Evolutionary conservation across 2,797 vertebrate genomes (phyloP), one percentile per base, ranked within the genome.

Genomic region (Ctenopoma multispine): DNA sequence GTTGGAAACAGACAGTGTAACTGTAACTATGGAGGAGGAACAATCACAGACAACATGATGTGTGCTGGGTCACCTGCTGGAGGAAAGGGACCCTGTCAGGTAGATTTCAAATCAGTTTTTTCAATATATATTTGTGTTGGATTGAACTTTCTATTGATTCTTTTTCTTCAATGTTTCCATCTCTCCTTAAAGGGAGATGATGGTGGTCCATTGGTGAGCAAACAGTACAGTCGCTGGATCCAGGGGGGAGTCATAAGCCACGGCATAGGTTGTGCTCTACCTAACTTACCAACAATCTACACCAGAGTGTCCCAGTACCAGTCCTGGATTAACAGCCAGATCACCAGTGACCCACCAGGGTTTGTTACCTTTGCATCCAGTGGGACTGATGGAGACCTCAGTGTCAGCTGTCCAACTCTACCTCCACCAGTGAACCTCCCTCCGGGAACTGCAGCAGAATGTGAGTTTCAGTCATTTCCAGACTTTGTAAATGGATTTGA

Each of bases 51-150:
- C n/a, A n/a, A n/a, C n/a, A n/a, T n/a, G n/a, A n/a, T n/a, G n/a
- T n/a, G n/a, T 34, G 90, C 92, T 0, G 91, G 82, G 3, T 63
- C 93, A 1, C 0, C 21, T 3, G 31, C 4, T 0, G 91, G 92
- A 38, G 92, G 91, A 0, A 92, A 73, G 18, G 93, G 91, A 44
- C 72, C 87, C 10, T 94, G 93, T 56, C 90, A 91, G 89, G 92
- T 93, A 4, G 70, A 83, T 17, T 31, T 24, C 24, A 24, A 24
- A 24, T 4, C 24, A 24, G 24, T n/a, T n/a, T n/a, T n/a, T n/a
- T n/a, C n/a, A n/a, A 40, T 59, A 62, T 31, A 50, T 5, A 0
- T 2, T 4, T 4, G 8, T 1, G 5, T 36, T 20, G 21, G 1
- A n/a, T 44, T 53, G 58, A 0, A 51, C 18, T 1, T 47, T 10